phyloP scores from a whole-genome alignment of 2,113 vertebrate species.

The Geococcyx californianus region DNA sequence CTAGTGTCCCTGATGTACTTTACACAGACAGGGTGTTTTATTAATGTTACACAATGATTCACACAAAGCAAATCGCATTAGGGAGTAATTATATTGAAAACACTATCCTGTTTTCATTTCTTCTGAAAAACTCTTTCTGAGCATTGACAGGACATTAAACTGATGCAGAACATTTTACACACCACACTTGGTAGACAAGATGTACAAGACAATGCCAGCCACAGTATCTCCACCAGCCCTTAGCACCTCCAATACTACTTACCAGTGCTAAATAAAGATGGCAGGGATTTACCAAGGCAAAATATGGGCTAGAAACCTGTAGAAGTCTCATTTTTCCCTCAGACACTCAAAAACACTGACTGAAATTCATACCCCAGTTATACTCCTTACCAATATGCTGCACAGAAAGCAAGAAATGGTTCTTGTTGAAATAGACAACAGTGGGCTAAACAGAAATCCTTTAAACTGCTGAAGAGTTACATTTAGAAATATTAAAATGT shows the following conservation, averaged over 20 bases:
- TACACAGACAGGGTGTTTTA: not conserved
- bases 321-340: not conserved
- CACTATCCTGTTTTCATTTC: not conserved
- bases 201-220: not conserved
- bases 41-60: not conserved
- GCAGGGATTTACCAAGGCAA: not conserved
- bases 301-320: not conserved
- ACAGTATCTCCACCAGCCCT: not conserved
- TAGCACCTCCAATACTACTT: not conserved
- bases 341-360: not conserved
- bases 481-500: not conserved
- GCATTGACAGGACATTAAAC: not conserved
- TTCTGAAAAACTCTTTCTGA: not conserved
- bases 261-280: not conserved
- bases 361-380: not conserved
- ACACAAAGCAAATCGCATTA: not conserved
- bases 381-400: not conserved
- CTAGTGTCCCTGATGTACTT: not conserved
- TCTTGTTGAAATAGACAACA: not conserved
- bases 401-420: not conserved
- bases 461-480: not conserved
- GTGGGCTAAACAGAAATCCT: not conserved
- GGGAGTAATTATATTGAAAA: not conserved
- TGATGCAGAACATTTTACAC: not conserved
- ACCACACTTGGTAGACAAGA: not conserved